Evolutionary conservation across 2,888 invertebrate genomes (phyloP).

Genomic region (Xylophagus ater): DNA sequence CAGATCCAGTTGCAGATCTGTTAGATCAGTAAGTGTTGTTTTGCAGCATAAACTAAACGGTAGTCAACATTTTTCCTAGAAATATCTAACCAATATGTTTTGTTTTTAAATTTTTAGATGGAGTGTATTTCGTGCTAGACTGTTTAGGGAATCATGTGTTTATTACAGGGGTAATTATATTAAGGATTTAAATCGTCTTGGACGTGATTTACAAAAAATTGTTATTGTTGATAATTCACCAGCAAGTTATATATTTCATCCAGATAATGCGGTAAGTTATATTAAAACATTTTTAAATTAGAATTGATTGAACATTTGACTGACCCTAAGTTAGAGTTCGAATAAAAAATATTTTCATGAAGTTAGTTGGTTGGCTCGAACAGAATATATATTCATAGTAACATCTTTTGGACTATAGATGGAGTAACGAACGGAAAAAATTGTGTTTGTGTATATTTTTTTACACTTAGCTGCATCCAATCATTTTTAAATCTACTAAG

Average conservation of each 20-base stretch:
- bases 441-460: no score
- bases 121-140: slow-evolving; percentile 89
- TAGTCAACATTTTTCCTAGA: background rate
- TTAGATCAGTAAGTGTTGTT: slow-evolving; percentile 60
- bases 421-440: no score
- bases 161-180: slow-evolving; percentile 99
- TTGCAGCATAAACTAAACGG: background rate
- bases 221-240: slow-evolving; percentile 99
- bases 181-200: slow-evolving; percentile 96
- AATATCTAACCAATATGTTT: no score
- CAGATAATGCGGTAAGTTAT: slow-evolving; percentile 92
- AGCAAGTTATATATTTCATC: slow-evolving; percentile 99
- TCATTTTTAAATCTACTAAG: no score
- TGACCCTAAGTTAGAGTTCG: no score
- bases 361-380: no score
- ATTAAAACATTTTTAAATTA: no score
- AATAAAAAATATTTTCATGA: no score
- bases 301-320: no score
- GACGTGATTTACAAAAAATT: slow-evolving; percentile 90
- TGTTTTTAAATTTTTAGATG: slow-evolving; percentile 47
- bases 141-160: slow-evolving; percentile 99
- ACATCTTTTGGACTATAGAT: no score
- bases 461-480: no score
- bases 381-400: no score
- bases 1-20: slow-evolving; percentile 98